Conservation (phyloP, 2,888 invertebrate genomes). For the Apeira syringaria region DNA sequence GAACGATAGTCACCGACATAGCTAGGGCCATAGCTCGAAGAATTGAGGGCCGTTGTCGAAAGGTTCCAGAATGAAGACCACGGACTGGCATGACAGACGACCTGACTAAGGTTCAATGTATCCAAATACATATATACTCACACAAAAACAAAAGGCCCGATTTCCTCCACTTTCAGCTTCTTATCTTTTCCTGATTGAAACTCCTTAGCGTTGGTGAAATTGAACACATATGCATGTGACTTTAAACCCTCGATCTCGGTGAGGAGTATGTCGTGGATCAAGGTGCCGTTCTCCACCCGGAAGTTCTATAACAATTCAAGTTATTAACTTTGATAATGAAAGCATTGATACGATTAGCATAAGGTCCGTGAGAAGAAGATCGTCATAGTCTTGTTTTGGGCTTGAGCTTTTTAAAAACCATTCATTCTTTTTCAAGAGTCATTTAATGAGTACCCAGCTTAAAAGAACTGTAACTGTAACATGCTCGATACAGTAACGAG, state of each 20-base stretch:
- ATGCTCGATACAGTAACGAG: too few relatives aligned
- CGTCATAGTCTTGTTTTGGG: too few relatives aligned
- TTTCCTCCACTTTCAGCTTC: conserved; percentile 87
- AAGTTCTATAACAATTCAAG: too few relatives aligned
- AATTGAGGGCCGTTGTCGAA: background rate
- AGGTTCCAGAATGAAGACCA: background rate
- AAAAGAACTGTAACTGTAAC: too few relatives aligned
- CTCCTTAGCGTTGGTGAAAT: conserved; percentile 88
- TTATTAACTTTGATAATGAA: background rate
- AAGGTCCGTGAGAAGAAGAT: background rate
- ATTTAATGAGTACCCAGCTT: too few relatives aligned
- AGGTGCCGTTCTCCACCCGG: conserved; percentile 77
- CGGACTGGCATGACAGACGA: background rate
- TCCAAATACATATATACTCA: background rate
- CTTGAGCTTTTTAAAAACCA: too few relatives aligned
- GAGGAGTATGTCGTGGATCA: conserved; percentile 83
- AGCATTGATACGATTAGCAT: background rate
- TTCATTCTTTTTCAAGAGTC: too few relatives aligned
- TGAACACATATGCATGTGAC: conserved; percentile 88
- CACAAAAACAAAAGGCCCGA: conserved; percentile 88
- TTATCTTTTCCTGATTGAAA: conserved; percentile 85
- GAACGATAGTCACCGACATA: background rate
- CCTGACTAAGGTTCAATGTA: background rate
- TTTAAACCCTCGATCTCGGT: conserved; percentile 86
- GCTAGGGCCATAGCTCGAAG: too few relatives aligned